Base-by-base conservation (phyloP, 2,113 vertebrate genomes). In the Amblyopsis rosae region DNA sequence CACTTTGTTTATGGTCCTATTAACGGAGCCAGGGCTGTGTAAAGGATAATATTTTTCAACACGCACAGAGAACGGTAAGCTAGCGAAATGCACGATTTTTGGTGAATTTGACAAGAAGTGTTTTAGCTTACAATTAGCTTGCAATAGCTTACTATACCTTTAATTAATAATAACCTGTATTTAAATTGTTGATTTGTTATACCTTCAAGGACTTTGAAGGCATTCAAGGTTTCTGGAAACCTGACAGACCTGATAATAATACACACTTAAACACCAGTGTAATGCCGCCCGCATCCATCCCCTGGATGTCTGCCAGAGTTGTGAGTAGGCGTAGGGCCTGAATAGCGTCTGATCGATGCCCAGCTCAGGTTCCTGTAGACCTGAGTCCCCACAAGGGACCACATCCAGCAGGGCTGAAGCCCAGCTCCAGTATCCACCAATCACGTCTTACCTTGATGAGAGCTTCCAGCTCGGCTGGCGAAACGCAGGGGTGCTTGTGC, bases 381-480 rank as follows among this genome's bases (percentile, higher is more conserved):
- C 72, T 49, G 67, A 83, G 58, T 77, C 62, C 59, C 67, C 75
- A 72, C 72, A 50, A 16, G 82, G 74, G 75, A 88, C 51, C 51
- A n/a, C 6, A 58, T 12, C 6, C 26, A 64, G 5, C 33, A 65
- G 59, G 16, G 4, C 33, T 47, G 50, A 64, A 47, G 50, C 67
- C 49, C 50, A 69, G 51, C 70, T 51, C 4, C 47, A 49, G 63
- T 66, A 84, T 86, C 17, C 46, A 70, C 45, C 12, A 16, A 45
- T 9, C 15, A n/a, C 13, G 54, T 79, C 88, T 82, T 92, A 98
- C 96, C 96, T 95, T 95, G 82, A 99, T 98, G 75, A 98, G 78
- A 0, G 90, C 93, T 85, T 99, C 97, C 83, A 99, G 89, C 80
- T 98, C 96, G 0, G 89, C 83, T 0, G 92, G 92, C 0, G 92